Conservation (phyloP, 2,888 invertebrate species). For the Cinara cedri region DNA sequence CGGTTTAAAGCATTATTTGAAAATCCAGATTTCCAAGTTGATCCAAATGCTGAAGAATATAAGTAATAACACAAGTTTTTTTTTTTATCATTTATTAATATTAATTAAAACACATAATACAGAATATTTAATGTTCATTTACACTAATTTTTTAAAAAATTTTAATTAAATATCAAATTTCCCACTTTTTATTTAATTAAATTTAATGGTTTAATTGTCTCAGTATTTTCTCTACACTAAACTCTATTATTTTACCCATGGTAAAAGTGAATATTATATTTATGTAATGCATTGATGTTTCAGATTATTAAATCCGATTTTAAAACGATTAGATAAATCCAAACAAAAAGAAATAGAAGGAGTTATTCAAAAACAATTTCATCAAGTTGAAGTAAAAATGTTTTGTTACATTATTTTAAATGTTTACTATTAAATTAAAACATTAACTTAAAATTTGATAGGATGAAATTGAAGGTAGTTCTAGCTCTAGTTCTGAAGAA, state of each 20-base stretch:
- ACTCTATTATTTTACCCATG: too few relatives aligned
- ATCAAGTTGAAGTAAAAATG: slow-evolving; percentile 65
- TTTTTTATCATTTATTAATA: not conserved
- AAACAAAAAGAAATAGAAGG: slow-evolving; percentile 70
- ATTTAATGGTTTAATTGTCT: too few relatives aligned
- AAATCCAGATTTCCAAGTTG: slow-evolving; percentile 91
- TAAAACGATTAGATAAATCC: slow-evolving; percentile 79
- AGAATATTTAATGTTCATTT: too few relatives aligned
- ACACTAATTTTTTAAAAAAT: too few relatives aligned
- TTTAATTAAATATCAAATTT: too few relatives aligned
- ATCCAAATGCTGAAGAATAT: slow-evolving; percentile 85
- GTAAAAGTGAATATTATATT: too few relatives aligned
- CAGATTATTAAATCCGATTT: slow-evolving; percentile 81
- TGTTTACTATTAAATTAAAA: not conserved
- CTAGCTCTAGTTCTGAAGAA: slow-evolving; percentile 61
- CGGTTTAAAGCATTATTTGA: slow-evolving; percentile 90
- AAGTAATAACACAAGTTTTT: slow-evolving; percentile 62
- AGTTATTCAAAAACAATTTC: slow-evolving; percentile 67
- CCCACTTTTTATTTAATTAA: too few relatives aligned
- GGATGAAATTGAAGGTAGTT: slow-evolving; percentile 63
- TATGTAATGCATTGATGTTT: slow-evolving; percentile 28
- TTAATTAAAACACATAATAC: not conserved
- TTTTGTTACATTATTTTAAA: not conserved
- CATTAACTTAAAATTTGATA: slow-evolving; percentile 45
- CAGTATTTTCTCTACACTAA: too few relatives aligned